Percentiles rank a stretch among this genome's conserved stretches.
phyloP scores from a whole-genome alignment of 2,797 vertebrate genomes.

The Enteromius paludinosus region DNA sequence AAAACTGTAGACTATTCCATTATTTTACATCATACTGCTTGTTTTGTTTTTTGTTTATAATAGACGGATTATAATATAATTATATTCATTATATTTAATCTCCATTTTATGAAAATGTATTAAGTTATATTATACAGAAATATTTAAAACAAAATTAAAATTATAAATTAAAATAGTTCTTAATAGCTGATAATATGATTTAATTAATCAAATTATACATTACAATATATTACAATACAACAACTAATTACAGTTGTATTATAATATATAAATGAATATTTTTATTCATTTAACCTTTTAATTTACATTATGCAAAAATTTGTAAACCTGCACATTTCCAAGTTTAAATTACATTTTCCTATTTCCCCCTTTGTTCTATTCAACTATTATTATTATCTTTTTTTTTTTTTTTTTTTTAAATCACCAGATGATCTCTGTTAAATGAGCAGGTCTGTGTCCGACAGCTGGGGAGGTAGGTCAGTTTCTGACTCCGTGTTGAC shows the following conservation, averaged over 20 bases:
- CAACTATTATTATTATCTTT: not conserved
- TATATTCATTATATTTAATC: not conserved
- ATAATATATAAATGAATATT: not conserved
- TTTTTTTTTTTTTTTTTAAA: not conserved
- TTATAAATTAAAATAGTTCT: not conserved
- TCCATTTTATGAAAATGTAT: not conserved
- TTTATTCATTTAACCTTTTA: not conserved
- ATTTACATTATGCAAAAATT: not conserved
- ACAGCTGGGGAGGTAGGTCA: not conserved
- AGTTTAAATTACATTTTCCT: not conserved
- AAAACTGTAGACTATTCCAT: no score
- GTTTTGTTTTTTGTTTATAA: not conserved
- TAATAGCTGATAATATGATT: no score
- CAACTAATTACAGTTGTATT: not conserved
- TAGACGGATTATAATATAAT: no score
- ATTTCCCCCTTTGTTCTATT: not conserved
- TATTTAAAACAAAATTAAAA: not conserved
- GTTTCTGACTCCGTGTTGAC: slow-evolving; percentile 20
- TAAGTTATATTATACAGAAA: not conserved
- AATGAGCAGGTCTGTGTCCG: not conserved
- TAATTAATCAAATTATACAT: no score
- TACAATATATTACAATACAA: not conserved
- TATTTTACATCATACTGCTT: not conserved
- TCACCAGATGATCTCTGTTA: not conserved
- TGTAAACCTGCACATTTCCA: not conserved